Base-by-base conservation (phyloP, 2,888 invertebrate genomes). In the Panopea generosa region DNA sequence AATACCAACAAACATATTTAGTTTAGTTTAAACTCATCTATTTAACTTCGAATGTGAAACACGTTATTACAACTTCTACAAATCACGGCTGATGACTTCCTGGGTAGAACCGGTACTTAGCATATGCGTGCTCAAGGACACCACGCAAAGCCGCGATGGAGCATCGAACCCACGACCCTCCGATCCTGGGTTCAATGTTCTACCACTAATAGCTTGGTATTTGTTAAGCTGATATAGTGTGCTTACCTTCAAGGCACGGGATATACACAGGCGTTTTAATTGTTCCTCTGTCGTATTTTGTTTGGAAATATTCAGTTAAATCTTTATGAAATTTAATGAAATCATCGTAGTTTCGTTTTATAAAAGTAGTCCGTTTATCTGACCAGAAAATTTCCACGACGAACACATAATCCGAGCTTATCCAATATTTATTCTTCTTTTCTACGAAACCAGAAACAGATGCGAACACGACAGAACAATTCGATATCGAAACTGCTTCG, bases 301-400 rank as follows among this genome's bases (percentile, higher is more conserved):
- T 61, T 26, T 43, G 62, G 52, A 70, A 79, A 53, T 77, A 52
- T 2, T 66, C 71, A 27, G 43, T 68, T 0, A 83, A 47, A n/a
- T 68, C 33, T 24, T 66, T 65, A 38, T 68, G 56, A 14, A 83
- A 68, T 38, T 56, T 50, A 27, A 78, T 27, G 40, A 84, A 82
- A 33, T 86, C 84, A 11, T 69, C 63, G 66, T 84, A 86, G 40
- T 70, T 84, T 66, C 85, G 69, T 45, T 83, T 86, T 1, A 84
- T 70, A 43, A 70, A 83, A 14, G 81, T 78, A 4, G 82, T 84
- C 45, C 71, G 60, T 47, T 74, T 83, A 56, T 84, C 78, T 9
- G 85, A 81, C 85, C 85, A 86, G 33, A 75, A 69, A 1, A 86
- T 76, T 55, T 86, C 85, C 20, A 86, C 69, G 1, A 82, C 78